Evolutionary conservation across 1,140 invertebrate species (phyloP), one percentile per base, ranked within the genome.

Genomic region (Drosophila lini): DNA sequence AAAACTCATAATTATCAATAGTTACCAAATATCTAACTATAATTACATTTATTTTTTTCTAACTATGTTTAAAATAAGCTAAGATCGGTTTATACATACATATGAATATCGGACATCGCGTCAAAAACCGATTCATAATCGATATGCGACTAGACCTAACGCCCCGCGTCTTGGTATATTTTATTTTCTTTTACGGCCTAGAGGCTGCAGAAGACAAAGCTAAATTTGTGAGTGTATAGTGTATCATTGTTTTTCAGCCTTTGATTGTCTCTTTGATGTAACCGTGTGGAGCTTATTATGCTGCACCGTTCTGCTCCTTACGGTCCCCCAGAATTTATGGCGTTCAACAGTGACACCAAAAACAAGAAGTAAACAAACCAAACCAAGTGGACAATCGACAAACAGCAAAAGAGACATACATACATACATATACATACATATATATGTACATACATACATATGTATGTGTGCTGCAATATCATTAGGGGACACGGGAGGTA

Each of bases 191-290:
- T 31, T 6, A 55, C 3, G 15, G 16, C 9, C 38, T n/a, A 2
- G 6, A 8, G 7, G 7, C 28, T 13, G 7, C 15, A 3, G 62
- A 15, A 6, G 67, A 7, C 15, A 15, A n/a, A 28, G 42, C 3
- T 15, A 55, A 55, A n/a, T 55, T 55, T 48, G 48, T 75, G 34
- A 25, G 15, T 55, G 52, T 40, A 47, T 68, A 25, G 15, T 55
- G 52, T 40, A 47, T 68, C 64, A 77, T 84, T 80, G 80, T 83
- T 76, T 15, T 13, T 48, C 55, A 25, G 55, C 50, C 56, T 50
- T 61, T 83, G 80, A 80, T 85, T 84, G 64, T 83, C 61, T 80
- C 71, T 84, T 83, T 83, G 77, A 80, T 68, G 81, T 83, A 56
- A 38, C 80, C 81, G 81, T 64, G 38, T 61, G 48, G 56, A 38